phyloP scores from a whole-genome alignment of 53 echinoderm and acorn worm species.

The Glandiceps talaboti region DNA sequence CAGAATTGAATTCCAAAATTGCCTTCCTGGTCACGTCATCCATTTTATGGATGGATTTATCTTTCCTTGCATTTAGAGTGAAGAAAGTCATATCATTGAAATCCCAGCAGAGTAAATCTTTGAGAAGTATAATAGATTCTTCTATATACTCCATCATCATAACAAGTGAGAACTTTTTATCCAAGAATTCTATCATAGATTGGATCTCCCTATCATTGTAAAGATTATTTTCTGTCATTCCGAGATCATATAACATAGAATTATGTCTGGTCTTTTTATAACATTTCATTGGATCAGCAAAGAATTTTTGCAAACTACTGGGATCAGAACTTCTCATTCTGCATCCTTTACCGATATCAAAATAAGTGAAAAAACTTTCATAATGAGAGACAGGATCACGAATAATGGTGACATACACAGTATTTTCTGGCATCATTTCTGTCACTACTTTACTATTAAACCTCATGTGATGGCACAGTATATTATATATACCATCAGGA shows the following conservation, averaged over 20 bases:
- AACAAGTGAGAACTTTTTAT: conserved; percentile 57
- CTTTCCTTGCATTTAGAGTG: conserved; percentile 62
- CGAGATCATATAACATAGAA: conserved; percentile 87
- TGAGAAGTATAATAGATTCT: conserved; percentile 56
- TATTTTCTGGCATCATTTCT: neutral
- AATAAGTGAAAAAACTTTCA: neutral
- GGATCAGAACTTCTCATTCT: conserved; percentile 10
- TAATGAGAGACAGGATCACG: neutral
- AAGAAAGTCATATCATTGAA: conserved; percentile 86
- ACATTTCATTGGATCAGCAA: conserved; percentile 32
- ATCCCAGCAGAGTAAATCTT: conserved; percentile 76
- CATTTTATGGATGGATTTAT: conserved; percentile 40
- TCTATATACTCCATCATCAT: conserved; percentile 95
- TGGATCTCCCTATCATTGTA: conserved; percentile 29
- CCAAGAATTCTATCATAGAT: conserved; percentile 51
- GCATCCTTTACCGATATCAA: conserved; percentile 25
- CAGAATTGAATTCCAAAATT: conserved; percentile 65
- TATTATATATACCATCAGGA: neutral
- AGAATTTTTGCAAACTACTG: conserved; percentile 50
- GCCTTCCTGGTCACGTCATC: conserved; percentile 16
- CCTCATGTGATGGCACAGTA: neutral
- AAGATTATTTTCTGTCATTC: conserved; percentile 37
- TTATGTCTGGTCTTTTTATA: conserved; percentile 68
- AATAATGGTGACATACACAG: neutral
- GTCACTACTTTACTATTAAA: neutral